Conservation (phyloP, 2,113 vertebrate genomes). For the Phainopepla nitens region DNA sequence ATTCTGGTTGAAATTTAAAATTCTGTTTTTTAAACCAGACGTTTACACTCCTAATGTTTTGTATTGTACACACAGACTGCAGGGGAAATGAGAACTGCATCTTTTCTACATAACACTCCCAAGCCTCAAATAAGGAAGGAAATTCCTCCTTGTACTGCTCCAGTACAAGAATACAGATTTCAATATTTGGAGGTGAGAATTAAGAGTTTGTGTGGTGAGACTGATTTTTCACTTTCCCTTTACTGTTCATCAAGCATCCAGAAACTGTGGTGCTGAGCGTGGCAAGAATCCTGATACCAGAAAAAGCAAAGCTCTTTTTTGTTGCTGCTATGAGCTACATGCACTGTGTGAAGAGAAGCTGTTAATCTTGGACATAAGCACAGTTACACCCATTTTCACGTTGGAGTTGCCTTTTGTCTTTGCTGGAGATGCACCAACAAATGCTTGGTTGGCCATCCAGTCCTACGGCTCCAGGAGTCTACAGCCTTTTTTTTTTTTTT, state of each 20-base stretch:
- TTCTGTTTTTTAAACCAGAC: not conserved
- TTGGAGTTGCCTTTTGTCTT: not conserved
- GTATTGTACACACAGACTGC: not conserved
- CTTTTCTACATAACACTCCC: not conserved
- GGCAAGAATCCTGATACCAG: not conserved
- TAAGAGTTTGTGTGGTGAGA: not conserved
- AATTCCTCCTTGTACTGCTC: not conserved
- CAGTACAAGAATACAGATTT: not conserved
- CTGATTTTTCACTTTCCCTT: not conserved
- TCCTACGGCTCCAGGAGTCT: not conserved
- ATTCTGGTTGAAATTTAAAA: not conserved
- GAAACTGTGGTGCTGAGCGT: not conserved
- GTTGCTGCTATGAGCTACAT: not conserved
- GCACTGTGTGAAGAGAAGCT: not conserved
- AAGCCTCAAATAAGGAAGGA: not conserved
- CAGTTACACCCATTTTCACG: not conserved
- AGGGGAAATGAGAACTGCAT: not conserved
- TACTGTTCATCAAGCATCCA: not conserved
- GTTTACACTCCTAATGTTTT: not conserved
- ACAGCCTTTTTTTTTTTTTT: not conserved
- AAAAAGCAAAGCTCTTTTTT: not conserved
- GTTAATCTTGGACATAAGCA: not conserved
- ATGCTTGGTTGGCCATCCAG: not conserved
- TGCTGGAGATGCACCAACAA: not conserved
- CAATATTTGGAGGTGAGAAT: not conserved